A percentile compares a stretch with the other conserved stretches of the same genome.
Evolutionary conservation across 2,888 invertebrate species (phyloP).

Genomic region (Brachycybe producta): DNA sequence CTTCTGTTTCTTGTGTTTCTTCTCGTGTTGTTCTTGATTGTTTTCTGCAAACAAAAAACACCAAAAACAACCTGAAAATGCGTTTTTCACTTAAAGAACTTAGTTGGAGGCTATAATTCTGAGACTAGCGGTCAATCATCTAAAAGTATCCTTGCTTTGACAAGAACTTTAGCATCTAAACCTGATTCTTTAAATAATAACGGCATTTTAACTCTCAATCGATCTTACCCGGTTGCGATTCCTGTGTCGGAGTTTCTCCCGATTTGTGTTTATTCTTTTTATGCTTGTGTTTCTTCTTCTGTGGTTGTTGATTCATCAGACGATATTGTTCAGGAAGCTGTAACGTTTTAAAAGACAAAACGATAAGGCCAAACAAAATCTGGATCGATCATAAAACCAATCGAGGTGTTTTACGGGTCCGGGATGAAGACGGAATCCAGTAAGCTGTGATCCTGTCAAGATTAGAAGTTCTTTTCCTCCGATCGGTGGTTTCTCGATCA

Average conservation of each 20-base stretch:
- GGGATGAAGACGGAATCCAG: conserved; percentile 88
- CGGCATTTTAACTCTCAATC: too few species aligned
- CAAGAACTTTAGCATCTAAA: too few species aligned
- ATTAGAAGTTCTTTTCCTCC: conserved; percentile 62
- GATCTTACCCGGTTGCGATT: conserved; percentile 24
- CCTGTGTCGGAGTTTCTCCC: conserved; percentile 27
- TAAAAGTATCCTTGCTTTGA: too few species aligned
- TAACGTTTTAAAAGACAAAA: conserved; percentile 23
- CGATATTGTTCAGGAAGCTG: conserved; percentile 88
- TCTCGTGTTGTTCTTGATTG: conserved; percentile 68
- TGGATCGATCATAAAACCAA: conserved; percentile 2
- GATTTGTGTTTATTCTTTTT: conserved; percentile 60
- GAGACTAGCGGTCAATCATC: too few species aligned
- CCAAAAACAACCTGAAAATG: too few species aligned
- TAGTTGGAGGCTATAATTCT: too few species aligned
- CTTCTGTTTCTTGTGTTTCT: conserved; percentile 90
- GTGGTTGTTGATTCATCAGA: conserved; percentile 78
- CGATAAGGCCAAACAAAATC: neutral
- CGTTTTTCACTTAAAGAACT: too few species aligned
- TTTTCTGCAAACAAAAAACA: conserved; percentile 13
- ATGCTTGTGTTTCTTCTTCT: conserved; percentile 87
- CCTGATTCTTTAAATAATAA: too few species aligned
- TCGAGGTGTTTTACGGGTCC: conserved; percentile 52
- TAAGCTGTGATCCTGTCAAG: conserved; percentile 70
- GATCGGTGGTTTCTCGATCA: conserved; percentile 73